phyloP scores from a whole-genome alignment of 2,797 vertebrate species.

The Poecilia velifera region DNA sequence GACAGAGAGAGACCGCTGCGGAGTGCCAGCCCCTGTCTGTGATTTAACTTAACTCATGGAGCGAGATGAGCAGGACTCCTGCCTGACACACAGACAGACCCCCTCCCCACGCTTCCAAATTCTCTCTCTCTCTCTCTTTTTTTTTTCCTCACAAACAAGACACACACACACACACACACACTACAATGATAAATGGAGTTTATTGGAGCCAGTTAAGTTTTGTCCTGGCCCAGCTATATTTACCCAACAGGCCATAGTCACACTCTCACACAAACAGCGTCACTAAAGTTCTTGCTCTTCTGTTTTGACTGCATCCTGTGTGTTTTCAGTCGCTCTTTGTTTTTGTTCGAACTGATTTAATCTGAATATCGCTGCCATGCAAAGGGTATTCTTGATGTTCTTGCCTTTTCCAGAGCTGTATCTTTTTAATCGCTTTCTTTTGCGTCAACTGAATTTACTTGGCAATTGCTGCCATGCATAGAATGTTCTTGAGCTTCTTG shows the following conservation, averaged over 20 bases:
- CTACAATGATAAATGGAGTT: conserved; percentile 63
- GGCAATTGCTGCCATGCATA: neutral
- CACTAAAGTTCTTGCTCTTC: conserved; percentile 31
- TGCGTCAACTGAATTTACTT: too few relatives aligned
- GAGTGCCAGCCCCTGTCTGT: conserved; percentile 67
- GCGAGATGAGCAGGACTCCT: conserved; percentile 72
- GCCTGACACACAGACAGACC: conserved; percentile 71
- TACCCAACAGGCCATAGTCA: conserved; percentile 23
- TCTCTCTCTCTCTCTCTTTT: conserved; percentile 24
- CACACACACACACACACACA: conserved; percentile 27
- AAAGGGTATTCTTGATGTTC: conserved; percentile 26
- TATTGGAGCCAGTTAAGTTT: conserved; percentile 45
- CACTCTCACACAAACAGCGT: conserved; percentile 26
- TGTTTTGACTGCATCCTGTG: conserved; percentile 15
- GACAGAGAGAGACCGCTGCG: conserved; percentile 59
- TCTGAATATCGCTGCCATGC: neutral
- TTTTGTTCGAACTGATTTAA: neutral
- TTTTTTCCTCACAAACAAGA: neutral
- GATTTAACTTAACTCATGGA: conserved; percentile 76
- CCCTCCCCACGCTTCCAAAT: conserved; percentile 29
- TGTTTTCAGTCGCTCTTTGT: conserved; percentile 36
- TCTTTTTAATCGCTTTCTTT: too few relatives aligned
- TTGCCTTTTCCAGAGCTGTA: conserved; percentile 7
- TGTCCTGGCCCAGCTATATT: conserved; percentile 52
- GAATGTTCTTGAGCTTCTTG: conserved; percentile 23